Base-by-base conservation (phyloP, 2,888 invertebrate genomes). In the Synergus itoensis region DNA sequence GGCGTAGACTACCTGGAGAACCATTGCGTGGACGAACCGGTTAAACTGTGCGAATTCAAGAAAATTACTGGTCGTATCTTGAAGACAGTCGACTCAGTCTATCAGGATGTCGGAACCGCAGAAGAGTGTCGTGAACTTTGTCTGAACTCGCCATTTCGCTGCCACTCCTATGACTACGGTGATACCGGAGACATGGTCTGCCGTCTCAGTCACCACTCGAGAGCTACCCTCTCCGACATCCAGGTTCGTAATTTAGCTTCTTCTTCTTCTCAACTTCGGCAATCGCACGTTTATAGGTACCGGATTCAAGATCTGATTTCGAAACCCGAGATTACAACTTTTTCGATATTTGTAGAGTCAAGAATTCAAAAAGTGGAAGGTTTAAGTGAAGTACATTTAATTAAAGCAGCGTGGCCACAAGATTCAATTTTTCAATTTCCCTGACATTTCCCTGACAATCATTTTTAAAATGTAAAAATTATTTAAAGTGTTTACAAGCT, bases 181-280 rank as follows among this genome's bases (percentile, higher is more conserved):
- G 98, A 98, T 91, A 98, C 97, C 85, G 98, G 98, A 78, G 98
- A 98, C 89, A 96, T 97, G 94, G 98, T 98, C 75, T 98, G 98
- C 93, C 95, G 98, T 88, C 95, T 98, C 43, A 97, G 97, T 86
- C 98, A 98, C 93, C 97, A 98, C 92, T 96, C 97, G 77, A 95
- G 97, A 86, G 96, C 98, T 60, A 98, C 98, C 21, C 94, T 98
- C 82, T 95, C 96, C 76, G 97, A 97, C 90, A 97, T 98, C 87
- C 96, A 97, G 94, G 97, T 96, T 92, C 90, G 88, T 86, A 81
- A 76, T 8, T 28, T 28, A 28, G 28, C 28, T 28, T 28, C 28
- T 41, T 64, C n/a, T 62, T 21, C 16, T 45, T 16, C 16, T 62
- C 18, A 65, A 62, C 63, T 63, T 36, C 40, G 36, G 5, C 5